Conservation (phyloP, 2,888 invertebrate species). For the Aricia artaxerxes region DNA sequence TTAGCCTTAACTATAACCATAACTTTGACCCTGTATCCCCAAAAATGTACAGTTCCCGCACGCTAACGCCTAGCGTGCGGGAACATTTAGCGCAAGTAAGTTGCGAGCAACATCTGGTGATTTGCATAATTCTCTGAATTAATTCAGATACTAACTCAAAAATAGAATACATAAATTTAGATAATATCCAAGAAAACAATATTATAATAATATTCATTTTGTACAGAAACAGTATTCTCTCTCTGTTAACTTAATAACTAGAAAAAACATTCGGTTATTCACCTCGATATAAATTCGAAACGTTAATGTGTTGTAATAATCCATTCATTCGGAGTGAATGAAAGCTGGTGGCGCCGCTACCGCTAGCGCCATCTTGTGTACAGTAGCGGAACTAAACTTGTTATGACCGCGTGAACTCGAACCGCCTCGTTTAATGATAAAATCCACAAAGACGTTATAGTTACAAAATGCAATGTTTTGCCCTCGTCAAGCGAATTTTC, state of each 20-base stretch:
- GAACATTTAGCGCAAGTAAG: too few relatives aligned
- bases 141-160: neutral
- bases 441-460: too few relatives aligned
- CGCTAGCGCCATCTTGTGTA: conserved; percentile 49
- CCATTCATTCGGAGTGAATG: conserved; percentile 21
- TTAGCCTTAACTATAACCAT: too few relatives aligned
- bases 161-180: neutral
- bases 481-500: too few relatives aligned
- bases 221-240: neutral
- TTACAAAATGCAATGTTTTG: too few relatives aligned
- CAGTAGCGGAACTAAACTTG: conserved; percentile 43
- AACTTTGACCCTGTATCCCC: too few relatives aligned
- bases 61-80: too few relatives aligned
- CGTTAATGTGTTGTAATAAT: conserved; percentile 4
- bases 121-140: neutral
- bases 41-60: too few relatives aligned
- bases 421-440: neutral
- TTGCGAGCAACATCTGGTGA: too few relatives aligned
- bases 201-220: conserved; percentile 11
- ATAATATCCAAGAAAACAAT: neutral
- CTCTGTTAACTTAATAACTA: neutral
- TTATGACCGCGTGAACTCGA: neutral
- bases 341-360: neutral
- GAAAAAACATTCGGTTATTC: neutral
- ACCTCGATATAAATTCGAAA: neutral